phyloP scores from a whole-genome alignment of 2,888 invertebrate genomes.

The Oscheius myriophilus region DNA sequence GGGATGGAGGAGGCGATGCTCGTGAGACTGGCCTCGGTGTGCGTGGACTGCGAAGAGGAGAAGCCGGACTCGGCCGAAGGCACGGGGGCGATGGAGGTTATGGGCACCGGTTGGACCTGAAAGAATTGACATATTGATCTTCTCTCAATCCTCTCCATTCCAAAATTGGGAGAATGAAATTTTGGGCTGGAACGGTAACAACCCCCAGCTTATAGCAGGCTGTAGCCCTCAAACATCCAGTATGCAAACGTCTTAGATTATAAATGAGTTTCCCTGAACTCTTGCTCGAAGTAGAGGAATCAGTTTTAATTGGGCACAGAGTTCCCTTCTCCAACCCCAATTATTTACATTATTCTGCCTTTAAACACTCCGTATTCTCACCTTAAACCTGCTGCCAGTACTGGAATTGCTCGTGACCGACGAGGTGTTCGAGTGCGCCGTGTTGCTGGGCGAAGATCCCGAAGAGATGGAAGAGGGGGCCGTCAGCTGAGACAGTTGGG shows the following conservation, averaged over 20 bases:
- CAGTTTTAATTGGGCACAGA: too few species aligned
- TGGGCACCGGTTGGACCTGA: conserved; percentile 41
- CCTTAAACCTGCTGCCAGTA: conserved; percentile 45
- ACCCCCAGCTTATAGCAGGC: too few species aligned
- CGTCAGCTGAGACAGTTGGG: conserved; percentile 36
- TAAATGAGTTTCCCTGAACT: neutral
- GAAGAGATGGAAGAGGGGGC: conserved; percentile 43
- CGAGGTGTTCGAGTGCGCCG: conserved; percentile 52
- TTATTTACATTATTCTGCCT: too few species aligned
- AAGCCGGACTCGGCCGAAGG: conserved; percentile 46
- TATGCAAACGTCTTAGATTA: too few species aligned
- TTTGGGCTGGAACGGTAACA: too few species aligned
- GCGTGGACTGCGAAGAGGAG: conserved; percentile 47
- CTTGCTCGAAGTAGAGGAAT: neutral
- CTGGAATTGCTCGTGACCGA: conserved; percentile 44
- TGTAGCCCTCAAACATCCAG: too few species aligned
- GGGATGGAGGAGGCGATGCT: conserved; percentile 21
- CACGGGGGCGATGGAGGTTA: conserved; percentile 15
- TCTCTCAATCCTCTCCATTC: neutral
- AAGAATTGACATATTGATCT: neutral
- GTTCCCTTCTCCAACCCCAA: too few species aligned
- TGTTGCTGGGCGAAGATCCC: conserved; percentile 48
- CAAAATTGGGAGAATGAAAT: neutral
- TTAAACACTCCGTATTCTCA: too few species aligned
- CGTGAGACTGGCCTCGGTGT: conserved; percentile 29